Base-by-base conservation (phyloP, 2,797 vertebrate genomes). In the Crocodylus rhombifer region DNA sequence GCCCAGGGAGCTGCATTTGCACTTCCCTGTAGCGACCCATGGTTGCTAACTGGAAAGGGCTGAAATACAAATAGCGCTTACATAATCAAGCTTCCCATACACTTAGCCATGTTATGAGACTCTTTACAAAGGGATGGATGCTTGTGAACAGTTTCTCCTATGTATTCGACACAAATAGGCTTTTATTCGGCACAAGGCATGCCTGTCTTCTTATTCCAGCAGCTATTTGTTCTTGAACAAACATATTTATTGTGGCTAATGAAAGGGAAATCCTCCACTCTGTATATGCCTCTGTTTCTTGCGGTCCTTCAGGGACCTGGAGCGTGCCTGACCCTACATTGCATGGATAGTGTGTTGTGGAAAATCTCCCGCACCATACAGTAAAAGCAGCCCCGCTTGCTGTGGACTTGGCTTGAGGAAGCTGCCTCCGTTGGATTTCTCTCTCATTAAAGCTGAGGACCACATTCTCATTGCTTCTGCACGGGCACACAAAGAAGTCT, bases 211-310 rank as follows among this genome's bases (percentile, higher is more conserved):
- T 91, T 67, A 69, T 81, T 91, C 67, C 77, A 83, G 42, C 42
- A 51, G 82, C 71, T 73, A 75, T 80, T 91, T 93, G 75, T 20
- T 91, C 67, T 88, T 93, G 63, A 95, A 88, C 77, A 77, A 93
- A 93, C 26, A 55, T 79, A 94, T 90, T 90, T 88, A 84, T 55
- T 86, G 74, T 61, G 82, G 79, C 67, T 82, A 80, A 91, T 30
- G 85, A 84, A 87, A 91, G 42, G 82, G 85, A 95, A 95, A 88
- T 60, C 67, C 77, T 57, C 77, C 30, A 74, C 55, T 73, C 62
- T 85, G n/a, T 30, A 87, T 73, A 36, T 75, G 86, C 14, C 63
- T 91, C 75, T 86, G n/a, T 58, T 92, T 13, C 15, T 14, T 79
- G 81, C 75, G 91, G 81, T 90, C 80, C 88, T 82, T 77, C 36